phyloP scores from a whole-genome alignment of 92 coral and sea anemone genomes.

The Umimayanthus kanabou region DNA sequence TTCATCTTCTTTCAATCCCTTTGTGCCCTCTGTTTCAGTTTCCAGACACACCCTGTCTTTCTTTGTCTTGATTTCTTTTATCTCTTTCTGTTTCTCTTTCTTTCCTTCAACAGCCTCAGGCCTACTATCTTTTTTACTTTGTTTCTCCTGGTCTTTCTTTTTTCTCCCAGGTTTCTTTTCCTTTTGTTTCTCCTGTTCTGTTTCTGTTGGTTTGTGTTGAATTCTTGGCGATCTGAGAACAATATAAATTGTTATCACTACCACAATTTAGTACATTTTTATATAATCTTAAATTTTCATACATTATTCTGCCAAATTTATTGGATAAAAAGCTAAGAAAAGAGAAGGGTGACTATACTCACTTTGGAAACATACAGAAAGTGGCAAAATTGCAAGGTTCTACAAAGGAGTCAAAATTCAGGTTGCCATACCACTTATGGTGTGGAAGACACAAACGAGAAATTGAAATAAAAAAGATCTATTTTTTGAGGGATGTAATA shows the following conservation, averaged over 20 bases:
- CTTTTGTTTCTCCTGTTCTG: constrained; percentile 33
- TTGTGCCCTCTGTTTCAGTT: background rate
- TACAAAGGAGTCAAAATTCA: no score
- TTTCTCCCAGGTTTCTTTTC: constrained; percentile 41
- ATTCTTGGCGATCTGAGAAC: constrained; percentile 74
- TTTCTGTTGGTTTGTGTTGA: constrained; percentile 49
- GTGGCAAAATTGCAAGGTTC: no score
- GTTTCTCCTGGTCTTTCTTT: constrained; percentile 45
- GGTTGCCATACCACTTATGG: no score
- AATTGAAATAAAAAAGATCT: no score
- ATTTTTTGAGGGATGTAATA: no score
- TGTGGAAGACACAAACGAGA: no score
- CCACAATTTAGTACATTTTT: background rate
- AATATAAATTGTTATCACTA: background rate
- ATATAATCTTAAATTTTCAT: background rate
- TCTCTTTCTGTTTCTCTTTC: background rate
- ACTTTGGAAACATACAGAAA: no score
- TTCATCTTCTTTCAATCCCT: constrained; percentile 19
- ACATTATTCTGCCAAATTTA: no score
- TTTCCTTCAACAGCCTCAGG: background rate
- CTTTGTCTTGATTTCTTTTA: background rate
- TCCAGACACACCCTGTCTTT: background rate
- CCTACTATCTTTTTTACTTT: background rate
- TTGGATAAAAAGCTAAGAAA: no score
- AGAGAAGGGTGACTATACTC: no score